Base-by-base conservation (phyloP, 2,797 vertebrate genomes). In the Adelosebastes latens region DNA sequence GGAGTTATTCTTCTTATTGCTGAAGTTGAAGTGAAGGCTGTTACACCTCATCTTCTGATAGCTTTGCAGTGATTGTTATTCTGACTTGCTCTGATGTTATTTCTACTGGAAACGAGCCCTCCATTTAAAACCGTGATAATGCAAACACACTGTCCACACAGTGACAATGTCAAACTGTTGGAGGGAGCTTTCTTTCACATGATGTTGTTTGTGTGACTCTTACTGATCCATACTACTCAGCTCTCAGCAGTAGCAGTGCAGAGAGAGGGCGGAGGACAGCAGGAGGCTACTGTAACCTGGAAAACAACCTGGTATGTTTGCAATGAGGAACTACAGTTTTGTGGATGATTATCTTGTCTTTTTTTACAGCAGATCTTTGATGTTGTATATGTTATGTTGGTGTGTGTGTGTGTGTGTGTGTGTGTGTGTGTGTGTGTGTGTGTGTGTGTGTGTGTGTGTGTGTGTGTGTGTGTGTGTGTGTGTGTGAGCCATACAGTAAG, bases 161-260 rank as follows among this genome's bases (percentile, higher is more conserved):
- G 61, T 76, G 80, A 81, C 81, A 82, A 11, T 56, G 86, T 83
- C 79, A 82, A 56, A 72, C 42, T 11, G 55, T 75, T 64, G 61
- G 60, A 18, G 49, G 67, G 70, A 52, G 79, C 31, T 87, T 80
- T 81, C 49, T 4, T 4, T 9, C 67, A 79, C 52, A 61, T 83
- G 67, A 87, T 87, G 84, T 77, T 80, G 86, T 90, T 68, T 81
- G 83, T 82, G 69, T 32, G 85, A 76, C 70, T 88, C 75, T 29
- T 36, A 42, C 71, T 89, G 82, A 87, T 87, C 87, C 85, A 78
- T 73, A 61, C 52, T 29, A 13, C 69, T 72, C 46, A 66, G 46
- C 55, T 73, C 53, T 72, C 36, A 77, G 75, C 75, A 70, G 75
- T 4, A 60, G 67, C 42, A 22, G 68, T 3, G 32, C 27, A n/a